These are phyloP conservation scores for Garrulus glandarius DNA, from an alignment of 2,797 vertebrate species.

Conservation along the genomic window DNA sequence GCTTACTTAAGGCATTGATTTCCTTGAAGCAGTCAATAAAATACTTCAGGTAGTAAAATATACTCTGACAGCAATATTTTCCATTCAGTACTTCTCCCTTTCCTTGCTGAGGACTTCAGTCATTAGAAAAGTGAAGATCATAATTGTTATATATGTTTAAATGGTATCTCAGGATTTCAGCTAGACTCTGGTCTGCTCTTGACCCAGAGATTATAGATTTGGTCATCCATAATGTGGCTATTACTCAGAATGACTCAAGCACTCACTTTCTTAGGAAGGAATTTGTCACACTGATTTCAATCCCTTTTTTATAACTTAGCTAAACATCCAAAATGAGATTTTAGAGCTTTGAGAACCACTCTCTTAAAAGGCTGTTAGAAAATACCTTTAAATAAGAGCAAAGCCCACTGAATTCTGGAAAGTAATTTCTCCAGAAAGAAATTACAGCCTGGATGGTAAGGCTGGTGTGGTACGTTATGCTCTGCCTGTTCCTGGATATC, in stretches of 20 bases:
- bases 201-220: background rate
- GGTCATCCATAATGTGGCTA: background rate
- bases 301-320: background rate
- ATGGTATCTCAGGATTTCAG: background rate
- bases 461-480: background rate
- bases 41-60: constrained; percentile 19
- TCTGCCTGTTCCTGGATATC: background rate
- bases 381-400: background rate
- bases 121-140: background rate
- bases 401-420: background rate
- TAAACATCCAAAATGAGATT: background rate
- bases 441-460: background rate
- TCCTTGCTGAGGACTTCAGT: background rate
- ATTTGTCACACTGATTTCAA: background rate
- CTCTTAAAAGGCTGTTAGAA: background rate
- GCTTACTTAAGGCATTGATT: constrained; percentile 26
- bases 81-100: background rate
- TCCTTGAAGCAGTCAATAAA: constrained; percentile 11
- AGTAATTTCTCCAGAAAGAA: background rate
- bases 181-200: background rate
- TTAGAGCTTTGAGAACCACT: background rate
- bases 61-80: background rate
- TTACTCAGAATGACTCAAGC: background rate
- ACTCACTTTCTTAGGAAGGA: background rate
- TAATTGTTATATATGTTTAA: background rate